A percentile compares a stretch with the other conserved stretches of the same genome.
Conservation (phyloP, 2,888 invertebrate species). For the Adelognathus sp. region DNA sequence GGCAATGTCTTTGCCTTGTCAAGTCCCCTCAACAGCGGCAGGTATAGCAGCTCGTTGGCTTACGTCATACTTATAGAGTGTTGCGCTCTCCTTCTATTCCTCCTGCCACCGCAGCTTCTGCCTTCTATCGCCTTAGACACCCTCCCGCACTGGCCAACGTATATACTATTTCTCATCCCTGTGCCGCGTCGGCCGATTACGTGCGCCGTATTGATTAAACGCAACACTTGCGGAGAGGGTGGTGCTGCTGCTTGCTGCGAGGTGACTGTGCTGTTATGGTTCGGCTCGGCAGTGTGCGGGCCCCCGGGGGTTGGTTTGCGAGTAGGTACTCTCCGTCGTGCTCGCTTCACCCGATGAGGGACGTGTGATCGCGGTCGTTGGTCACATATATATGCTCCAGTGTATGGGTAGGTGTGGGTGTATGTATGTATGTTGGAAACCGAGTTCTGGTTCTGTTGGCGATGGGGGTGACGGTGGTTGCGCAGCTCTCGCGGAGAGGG, state of each 20-base stretch:
- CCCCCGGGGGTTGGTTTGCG: conserved; percentile 40
- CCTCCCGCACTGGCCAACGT: conserved; percentile 4
- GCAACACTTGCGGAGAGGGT: conserved; percentile 69
- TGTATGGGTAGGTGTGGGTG: conserved; percentile 48
- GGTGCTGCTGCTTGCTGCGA: conserved; percentile 29
- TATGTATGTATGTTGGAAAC: conserved; percentile 32
- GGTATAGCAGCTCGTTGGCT: conserved; percentile 39
- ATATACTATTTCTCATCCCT: conserved; percentile 47
- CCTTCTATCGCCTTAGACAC: conserved; percentile 12
- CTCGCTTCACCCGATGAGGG: conserved; percentile 25
- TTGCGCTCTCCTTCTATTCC: conserved; percentile 6
- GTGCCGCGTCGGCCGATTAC: conserved; percentile 61
- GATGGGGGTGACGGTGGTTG: conserved; percentile 59
- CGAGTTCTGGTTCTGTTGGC: conserved; percentile 41
- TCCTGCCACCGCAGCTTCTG: background rate
- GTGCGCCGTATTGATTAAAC: conserved; percentile 78
- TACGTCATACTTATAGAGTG: conserved; percentile 59
- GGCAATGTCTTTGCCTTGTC: conserved; percentile 49
- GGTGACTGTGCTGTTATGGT: conserved; percentile 42
- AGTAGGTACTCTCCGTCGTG: conserved; percentile 35
- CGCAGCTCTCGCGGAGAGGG: conserved; percentile 65
- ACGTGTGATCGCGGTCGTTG: conserved; percentile 51
- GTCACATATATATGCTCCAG: conserved; percentile 48
- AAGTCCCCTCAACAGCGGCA: conserved; percentile 32
- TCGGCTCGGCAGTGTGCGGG: conserved; percentile 40